Percentiles rank a stretch among this genome's conserved stretches.
Evolutionary conservation across 2,797 vertebrate genomes (phyloP).

Genomic region (Typhlichthys subterraneus): DNA sequence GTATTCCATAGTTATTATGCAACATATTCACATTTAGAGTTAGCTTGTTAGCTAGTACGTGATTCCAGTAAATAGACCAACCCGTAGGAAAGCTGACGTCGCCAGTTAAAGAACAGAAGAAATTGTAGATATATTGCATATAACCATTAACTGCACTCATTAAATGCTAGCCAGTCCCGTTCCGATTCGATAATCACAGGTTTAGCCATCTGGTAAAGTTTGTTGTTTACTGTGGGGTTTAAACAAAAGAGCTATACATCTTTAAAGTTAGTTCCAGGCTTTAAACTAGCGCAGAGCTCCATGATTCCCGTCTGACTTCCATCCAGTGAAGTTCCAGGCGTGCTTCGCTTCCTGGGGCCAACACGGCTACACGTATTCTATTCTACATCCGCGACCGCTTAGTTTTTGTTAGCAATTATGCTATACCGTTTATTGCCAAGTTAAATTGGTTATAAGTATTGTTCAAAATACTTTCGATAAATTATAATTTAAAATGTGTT

Average conservation of each 20-base stretch:
- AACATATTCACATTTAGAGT: constrained; percentile 6
- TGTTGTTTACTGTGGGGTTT: not conserved
- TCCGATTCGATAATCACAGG: constrained; percentile 2
- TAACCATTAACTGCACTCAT: constrained; percentile 58
- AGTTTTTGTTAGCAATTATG: not conserved
- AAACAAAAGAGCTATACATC: constrained; percentile 11
- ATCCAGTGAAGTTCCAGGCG: constrained; percentile 65
- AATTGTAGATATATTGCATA: not conserved
- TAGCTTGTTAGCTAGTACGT: constrained; percentile 43
- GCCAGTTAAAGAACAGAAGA: not conserved
- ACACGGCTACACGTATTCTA: constrained; percentile 64
- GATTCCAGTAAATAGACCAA: constrained; percentile 67
- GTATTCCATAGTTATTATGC: rapidly evolving
- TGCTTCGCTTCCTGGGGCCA: constrained; percentile 86
- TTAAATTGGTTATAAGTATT: not conserved
- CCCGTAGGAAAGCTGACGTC: constrained; percentile 59
- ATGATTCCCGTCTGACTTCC: constrained; percentile 43
- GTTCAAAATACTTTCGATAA: not conserved
- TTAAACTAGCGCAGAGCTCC: constrained; percentile 31
- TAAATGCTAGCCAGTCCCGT: constrained; percentile 25
- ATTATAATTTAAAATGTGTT: rapidly evolving
- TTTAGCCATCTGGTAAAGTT: constrained; percentile 9
- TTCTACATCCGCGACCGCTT: constrained; percentile 71
- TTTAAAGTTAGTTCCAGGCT: constrained; percentile 37
- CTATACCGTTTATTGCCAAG: not conserved